Conservation (phyloP, 1,140 invertebrate genomes). For the Ooceraea biroi region DNA sequence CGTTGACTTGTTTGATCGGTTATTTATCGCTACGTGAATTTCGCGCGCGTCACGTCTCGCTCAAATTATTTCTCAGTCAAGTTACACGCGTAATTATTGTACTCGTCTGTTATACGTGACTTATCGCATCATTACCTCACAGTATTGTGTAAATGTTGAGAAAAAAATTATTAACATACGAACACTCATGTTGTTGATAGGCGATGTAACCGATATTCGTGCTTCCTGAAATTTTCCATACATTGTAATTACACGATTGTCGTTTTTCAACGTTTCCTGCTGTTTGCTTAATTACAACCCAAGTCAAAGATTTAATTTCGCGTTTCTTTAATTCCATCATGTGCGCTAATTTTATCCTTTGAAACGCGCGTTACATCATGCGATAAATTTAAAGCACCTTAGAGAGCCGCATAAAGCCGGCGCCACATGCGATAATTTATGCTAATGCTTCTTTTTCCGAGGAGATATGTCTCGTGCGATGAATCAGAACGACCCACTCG, state of each 20-base stretch:
- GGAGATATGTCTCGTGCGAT: conserved; percentile 1
- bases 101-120: conserved; percentile 9
- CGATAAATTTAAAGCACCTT: conserved; percentile 12
- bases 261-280: background rate
- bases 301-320: background rate
- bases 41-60: background rate
- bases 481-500: conserved; percentile 18
- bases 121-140: conserved; percentile 7
- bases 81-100: conserved; percentile 15
- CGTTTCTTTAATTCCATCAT: background rate
- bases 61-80: conserved; percentile 18
- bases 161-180: conserved; percentile 42
- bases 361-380: background rate
- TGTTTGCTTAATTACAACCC: background rate
- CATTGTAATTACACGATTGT: background rate
- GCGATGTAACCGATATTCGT: background rate
- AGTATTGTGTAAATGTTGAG: conserved; percentile 16
- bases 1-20: conserved; percentile 2
- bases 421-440: conserved; percentile 21
- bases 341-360: no score
- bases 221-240: background rate
- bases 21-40: conserved; percentile 14
- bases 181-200: background rate
- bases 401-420: background rate
- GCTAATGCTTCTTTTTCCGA: background rate